Conservation (phyloP, 2,113 vertebrate genomes). For the Ascaphus truei region DNA sequence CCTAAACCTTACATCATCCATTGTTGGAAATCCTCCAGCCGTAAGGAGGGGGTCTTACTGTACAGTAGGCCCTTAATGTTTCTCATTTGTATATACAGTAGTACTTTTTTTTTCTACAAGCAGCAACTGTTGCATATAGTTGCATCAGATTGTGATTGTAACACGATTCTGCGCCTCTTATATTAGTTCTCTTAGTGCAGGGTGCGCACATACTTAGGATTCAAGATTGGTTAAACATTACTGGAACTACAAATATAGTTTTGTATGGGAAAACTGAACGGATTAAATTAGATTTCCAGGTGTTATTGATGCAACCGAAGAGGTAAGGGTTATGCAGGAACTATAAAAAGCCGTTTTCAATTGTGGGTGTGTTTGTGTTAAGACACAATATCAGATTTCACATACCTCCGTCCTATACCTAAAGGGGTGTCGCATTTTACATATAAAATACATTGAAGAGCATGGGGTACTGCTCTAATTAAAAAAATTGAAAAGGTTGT, state of each 20-base stretch:
- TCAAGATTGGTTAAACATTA: neutral
- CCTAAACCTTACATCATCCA: neutral
- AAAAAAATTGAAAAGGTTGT: too few species aligned
- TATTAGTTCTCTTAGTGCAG: too few species aligned
- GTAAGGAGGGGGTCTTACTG: neutral
- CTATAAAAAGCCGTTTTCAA: too few species aligned
- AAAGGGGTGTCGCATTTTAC: too few species aligned
- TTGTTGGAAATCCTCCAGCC: neutral
- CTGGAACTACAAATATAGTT: neutral
- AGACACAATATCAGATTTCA: too few species aligned
- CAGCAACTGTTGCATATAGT: neutral
- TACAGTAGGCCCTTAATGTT: neutral
- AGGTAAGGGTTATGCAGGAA: neutral
- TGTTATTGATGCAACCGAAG: neutral
- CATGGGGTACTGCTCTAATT: too few species aligned
- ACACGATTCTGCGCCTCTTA: too few species aligned
- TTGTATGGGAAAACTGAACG: neutral
- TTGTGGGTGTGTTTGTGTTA: too few species aligned
- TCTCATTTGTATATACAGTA: neutral
- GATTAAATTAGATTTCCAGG: neutral
- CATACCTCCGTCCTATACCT: too few species aligned
- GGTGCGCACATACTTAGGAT: neutral
- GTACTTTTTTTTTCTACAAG: neutral
- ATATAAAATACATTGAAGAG: too few species aligned
- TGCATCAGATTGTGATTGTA: slow-evolving; percentile 17